phyloP scores from a whole-genome alignment of 2,888 invertebrate species.

The Ophion costatus region DNA sequence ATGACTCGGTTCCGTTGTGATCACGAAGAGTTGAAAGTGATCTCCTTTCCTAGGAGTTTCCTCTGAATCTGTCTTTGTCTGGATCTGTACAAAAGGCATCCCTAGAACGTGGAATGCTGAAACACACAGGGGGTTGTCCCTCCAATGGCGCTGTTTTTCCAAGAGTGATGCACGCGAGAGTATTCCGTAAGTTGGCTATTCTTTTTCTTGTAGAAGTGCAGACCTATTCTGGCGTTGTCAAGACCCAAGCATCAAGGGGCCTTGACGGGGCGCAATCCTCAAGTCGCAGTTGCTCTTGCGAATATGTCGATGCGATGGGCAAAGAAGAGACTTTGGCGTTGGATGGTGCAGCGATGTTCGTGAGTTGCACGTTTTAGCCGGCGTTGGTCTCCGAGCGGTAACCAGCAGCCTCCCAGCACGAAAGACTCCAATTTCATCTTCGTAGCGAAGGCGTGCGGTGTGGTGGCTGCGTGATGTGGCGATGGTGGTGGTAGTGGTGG shows the following conservation, averaged over 20 bases:
- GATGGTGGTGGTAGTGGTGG: conserved; percentile 53
- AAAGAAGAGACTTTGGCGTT: background rate
- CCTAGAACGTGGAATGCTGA: conserved; percentile 31
- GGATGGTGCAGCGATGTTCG: conserved; percentile 16
- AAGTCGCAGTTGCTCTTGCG: conserved; percentile 31
- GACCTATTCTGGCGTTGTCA: conserved; percentile 44
- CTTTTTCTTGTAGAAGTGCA: conserved; percentile 21
- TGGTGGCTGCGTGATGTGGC: conserved; percentile 53
- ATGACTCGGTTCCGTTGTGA: conserved; percentile 45
- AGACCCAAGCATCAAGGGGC: conserved; percentile 47
- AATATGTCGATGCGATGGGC: conserved; percentile 19
- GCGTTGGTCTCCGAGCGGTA: conserved; percentile 44
- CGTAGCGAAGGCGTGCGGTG: conserved; percentile 57
- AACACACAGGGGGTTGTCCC: conserved; percentile 28
- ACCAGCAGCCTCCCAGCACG: conserved; percentile 66
- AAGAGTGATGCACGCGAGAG: conserved; percentile 1
- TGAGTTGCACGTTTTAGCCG: conserved; percentile 39
- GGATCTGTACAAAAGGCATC: conserved; percentile 7
- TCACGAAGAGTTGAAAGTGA: conserved; percentile 61
- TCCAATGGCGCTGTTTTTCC: conserved; percentile 26
- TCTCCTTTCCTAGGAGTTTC: conserved; percentile 47
- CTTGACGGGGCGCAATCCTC: conserved; percentile 34
- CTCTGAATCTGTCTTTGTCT: background rate
- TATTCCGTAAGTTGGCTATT: conserved; percentile 19
- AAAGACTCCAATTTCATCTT: conserved; percentile 74